Conservation (phyloP, 30 jellyfish, hydroid and myxozoan species). For the Sanderia malayensis region DNA sequence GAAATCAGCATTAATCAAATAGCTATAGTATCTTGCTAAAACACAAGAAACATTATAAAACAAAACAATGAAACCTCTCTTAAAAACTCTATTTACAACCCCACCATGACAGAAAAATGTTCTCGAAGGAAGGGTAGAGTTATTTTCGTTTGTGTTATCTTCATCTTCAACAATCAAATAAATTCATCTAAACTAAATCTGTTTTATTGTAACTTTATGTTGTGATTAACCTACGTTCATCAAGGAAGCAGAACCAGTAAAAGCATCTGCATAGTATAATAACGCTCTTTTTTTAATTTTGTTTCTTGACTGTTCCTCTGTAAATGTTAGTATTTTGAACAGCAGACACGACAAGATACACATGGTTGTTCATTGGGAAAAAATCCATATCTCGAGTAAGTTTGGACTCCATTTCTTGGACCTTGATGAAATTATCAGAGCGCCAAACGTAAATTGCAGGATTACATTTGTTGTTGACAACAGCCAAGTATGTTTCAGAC, state of each 20-base stretch:
- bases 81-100: too few relatives aligned
- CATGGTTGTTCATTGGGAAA: conserved; percentile 69
- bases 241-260: too few relatives aligned
- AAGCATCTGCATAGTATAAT: too few relatives aligned
- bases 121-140: too few relatives aligned
- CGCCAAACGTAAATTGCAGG: conserved; percentile 73
- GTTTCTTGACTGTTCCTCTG: conserved; percentile 58
- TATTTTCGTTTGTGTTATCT: too few relatives aligned
- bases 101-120: too few relatives aligned
- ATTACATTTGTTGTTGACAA: conserved; percentile 61
- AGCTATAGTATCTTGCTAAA: not conserved
- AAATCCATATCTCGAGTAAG: conserved; percentile 89
- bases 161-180: too few relatives aligned
- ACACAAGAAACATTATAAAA: not conserved
- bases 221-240: too few relatives aligned
- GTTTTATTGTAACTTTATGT: too few relatives aligned
- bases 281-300: not conserved
- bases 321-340: conserved; percentile 68
- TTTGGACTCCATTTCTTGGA: conserved; percentile 85
- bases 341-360: conserved; percentile 89
- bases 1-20: too few relatives aligned
- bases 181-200: too few relatives aligned
- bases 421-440: conserved; percentile 47
- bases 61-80: not conserved
- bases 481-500: conserved; percentile 79